Evolutionary conservation across 2,797 vertebrate species (phyloP).

Genomic region (Avahi laniger): DNA sequence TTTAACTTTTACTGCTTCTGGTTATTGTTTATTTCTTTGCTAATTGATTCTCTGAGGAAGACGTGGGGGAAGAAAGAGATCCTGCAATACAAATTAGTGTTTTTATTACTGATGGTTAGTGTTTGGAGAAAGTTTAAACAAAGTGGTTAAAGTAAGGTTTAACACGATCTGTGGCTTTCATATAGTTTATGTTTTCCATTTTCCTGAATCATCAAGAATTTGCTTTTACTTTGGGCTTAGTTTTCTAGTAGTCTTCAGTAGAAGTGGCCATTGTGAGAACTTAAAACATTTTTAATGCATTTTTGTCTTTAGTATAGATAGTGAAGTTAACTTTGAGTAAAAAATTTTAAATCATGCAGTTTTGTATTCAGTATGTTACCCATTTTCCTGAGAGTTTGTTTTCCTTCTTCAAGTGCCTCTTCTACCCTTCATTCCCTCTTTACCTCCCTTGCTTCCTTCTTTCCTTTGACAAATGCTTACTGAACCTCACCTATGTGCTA

Average conservation of each 20-base stretch:
- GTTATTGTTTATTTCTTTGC: constrained; percentile 1
- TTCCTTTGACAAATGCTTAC: background rate
- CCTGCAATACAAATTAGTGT: background rate
- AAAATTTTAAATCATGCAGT: background rate
- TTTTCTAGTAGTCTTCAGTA: background rate
- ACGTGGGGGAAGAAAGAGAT: background rate
- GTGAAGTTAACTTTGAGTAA: background rate
- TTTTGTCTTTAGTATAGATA: background rate
- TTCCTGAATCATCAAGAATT: background rate
- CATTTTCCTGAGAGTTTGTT: background rate
- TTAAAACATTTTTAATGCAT: background rate
- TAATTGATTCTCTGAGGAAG: background rate
- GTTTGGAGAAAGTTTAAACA: background rate
- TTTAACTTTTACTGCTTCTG: background rate
- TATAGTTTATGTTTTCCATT: background rate
- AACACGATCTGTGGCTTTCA: background rate
- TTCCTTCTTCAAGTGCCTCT: background rate
- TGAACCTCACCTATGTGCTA: background rate
- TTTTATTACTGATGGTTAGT: background rate
- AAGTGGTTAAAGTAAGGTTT: background rate
- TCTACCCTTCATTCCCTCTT: background rate
- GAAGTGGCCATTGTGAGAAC: background rate
- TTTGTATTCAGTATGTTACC: background rate
- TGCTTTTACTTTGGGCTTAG: background rate
- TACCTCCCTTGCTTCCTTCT: background rate